phyloP scores from a whole-genome alignment of 2,888 invertebrate genomes.

The Odontomyia ornata region DNA sequence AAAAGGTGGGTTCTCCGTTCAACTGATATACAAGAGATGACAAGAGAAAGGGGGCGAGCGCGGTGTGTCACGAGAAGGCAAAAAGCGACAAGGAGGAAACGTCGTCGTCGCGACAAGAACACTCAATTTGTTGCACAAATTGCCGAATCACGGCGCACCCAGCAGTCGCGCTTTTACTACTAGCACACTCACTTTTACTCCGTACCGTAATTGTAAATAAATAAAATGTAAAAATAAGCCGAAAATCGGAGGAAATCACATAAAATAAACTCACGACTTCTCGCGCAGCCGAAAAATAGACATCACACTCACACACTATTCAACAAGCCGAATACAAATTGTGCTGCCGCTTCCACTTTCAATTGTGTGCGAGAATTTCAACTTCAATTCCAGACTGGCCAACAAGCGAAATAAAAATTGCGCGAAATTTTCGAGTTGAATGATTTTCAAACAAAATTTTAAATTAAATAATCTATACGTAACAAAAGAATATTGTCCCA shows the following conservation, averaged over 20 bases:
- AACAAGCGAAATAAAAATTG: constrained; percentile 16
- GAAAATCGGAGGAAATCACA: constrained; percentile 41
- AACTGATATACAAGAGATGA: neutral
- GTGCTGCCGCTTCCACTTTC: constrained; percentile 23
- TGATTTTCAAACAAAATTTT: too few relatives aligned
- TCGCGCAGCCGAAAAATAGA: constrained; percentile 47
- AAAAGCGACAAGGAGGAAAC: constrained; percentile 18
- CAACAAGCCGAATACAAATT: constrained; percentile 1
- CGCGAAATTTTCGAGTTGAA: constrained; percentile 15
- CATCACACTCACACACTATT: constrained; percentile 45
- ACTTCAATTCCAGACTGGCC: constrained; percentile 29
- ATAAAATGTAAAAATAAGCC: constrained; percentile 7
- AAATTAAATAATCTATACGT: too few relatives aligned
- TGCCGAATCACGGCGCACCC: constrained; percentile 19
- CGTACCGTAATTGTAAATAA: neutral
- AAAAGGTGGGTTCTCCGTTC: constrained; percentile 31
- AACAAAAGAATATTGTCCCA: too few relatives aligned
- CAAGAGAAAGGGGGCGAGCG: neutral
- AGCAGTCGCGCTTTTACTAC: neutral
- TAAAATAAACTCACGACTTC: constrained; percentile 41
- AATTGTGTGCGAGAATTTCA: constrained; percentile 13
- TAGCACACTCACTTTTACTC: neutral
- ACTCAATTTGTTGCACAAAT: constrained; percentile 12
- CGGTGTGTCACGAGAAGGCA: constrained; percentile 25
- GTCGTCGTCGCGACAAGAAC: constrained; percentile 16